Percentiles rank a stretch among this genome's conserved stretches.
Conservation (phyloP, 2,113 vertebrate genomes). For the Podarcis cretensis region DNA sequence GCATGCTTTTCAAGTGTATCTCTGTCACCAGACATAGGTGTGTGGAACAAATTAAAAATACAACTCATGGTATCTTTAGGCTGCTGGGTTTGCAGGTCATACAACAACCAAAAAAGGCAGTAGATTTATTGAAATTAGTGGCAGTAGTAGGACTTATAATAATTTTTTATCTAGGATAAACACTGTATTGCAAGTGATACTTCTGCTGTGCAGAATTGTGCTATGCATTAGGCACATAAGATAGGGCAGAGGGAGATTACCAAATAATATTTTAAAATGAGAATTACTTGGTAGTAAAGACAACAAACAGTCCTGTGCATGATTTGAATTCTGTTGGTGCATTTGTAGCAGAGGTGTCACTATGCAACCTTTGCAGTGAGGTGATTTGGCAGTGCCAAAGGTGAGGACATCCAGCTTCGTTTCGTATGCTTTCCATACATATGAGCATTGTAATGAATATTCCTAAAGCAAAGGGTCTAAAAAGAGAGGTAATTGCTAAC, state of each 20-base stretch:
- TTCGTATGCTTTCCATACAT: not conserved
- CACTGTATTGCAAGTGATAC: not conserved
- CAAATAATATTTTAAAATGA: not conserved
- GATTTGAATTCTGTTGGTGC: not conserved
- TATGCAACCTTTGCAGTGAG: no score
- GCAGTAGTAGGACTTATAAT: not conserved
- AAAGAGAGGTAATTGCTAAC: not conserved
- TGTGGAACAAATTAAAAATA: not conserved
- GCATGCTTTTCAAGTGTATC: not conserved
- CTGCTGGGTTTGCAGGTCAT: not conserved
- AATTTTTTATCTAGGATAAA: not conserved
- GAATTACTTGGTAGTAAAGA: not conserved
- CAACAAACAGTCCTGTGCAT: not conserved
- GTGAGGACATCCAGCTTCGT: not conserved
- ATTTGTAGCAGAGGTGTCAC: not conserved
- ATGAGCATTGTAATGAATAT: not conserved
- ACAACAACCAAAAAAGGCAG: not conserved
- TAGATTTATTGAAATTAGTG: not conserved
- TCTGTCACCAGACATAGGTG: not conserved
- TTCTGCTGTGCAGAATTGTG: not conserved
- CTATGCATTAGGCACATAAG: not conserved
- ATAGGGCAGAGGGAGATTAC: not conserved
- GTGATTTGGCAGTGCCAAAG: not conserved
- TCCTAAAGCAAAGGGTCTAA: not conserved
- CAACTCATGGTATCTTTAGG: not conserved